phyloP scores from a whole-genome alignment of 2,113 vertebrate genomes.

The Labrus mixtus region DNA sequence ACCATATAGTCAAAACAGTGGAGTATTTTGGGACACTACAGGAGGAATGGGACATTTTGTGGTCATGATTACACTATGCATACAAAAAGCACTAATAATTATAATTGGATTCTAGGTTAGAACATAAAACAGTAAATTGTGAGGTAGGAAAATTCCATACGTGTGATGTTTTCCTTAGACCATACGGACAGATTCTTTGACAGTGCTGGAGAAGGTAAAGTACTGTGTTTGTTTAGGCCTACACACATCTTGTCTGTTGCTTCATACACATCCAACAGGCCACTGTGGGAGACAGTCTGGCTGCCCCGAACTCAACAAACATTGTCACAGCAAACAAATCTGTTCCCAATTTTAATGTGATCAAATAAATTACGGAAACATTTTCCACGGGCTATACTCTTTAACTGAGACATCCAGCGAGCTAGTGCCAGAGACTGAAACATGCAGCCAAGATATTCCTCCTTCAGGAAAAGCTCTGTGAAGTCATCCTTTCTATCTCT shows the following conservation, averaged over 20 bases:
- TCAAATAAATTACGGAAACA: constrained; percentile 79
- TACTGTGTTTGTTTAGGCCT: constrained; percentile 69
- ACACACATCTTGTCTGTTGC: constrained; percentile 69
- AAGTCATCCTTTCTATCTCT: constrained; percentile 76
- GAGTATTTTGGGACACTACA: constrained; percentile 48
- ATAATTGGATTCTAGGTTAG: constrained; percentile 54
- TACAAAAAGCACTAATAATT: constrained; percentile 60
- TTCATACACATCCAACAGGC: constrained; percentile 72
- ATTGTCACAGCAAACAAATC: constrained; percentile 83
- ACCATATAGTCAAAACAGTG: constrained; percentile 52
- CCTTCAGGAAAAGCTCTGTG: constrained; percentile 75
- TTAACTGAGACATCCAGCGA: constrained; percentile 69
- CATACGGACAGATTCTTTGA: constrained; percentile 59
- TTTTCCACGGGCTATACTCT: constrained; percentile 72
- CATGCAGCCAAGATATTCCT: constrained; percentile 69
- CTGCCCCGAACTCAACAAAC: constrained; percentile 78
- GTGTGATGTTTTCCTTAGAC: constrained; percentile 59
- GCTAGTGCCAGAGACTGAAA: constrained; percentile 63
- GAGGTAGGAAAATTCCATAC: constrained; percentile 60
- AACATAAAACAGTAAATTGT: constrained; percentile 62
- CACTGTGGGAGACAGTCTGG: constrained; percentile 74
- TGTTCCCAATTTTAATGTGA: constrained; percentile 78
- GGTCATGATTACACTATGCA: constrained; percentile 44
- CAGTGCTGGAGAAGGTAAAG: constrained; percentile 64
- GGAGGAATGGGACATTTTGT: constrained; percentile 52